Percentiles rank a stretch among this genome's conserved stretches.
phyloP scores from a whole-genome alignment of 2,797 vertebrate genomes.

The Potorous gilbertii region DNA sequence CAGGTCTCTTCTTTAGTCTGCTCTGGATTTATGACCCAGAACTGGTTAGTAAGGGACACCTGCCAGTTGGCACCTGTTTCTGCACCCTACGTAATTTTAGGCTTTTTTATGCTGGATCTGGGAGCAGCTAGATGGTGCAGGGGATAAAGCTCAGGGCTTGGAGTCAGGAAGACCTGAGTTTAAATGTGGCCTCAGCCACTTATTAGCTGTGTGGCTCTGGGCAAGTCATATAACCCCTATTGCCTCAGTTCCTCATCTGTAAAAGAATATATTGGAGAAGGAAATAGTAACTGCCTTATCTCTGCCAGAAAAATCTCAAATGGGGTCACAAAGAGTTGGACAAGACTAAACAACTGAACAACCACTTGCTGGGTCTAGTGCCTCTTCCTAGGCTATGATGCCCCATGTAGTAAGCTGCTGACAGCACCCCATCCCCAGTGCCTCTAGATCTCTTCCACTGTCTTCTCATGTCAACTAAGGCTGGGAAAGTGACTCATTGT shows the following conservation, averaged over 20 bases:
- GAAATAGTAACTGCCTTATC: background rate
- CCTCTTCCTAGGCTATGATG: background rate
- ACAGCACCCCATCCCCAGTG: background rate
- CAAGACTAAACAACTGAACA: background rate
- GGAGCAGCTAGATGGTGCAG: background rate
- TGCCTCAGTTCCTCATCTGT: background rate
- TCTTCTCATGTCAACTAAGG: background rate
- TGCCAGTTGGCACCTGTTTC: background rate
- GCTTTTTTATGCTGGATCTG: background rate
- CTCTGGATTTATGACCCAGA: background rate
- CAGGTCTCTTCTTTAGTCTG: background rate
- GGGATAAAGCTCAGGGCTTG: background rate
- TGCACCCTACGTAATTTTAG: background rate
- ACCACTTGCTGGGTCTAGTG: background rate
- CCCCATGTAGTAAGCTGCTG: background rate
- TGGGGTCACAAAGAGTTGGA: background rate
- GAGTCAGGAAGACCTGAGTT: background rate
- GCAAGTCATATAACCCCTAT: background rate
- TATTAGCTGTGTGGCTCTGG: background rate
- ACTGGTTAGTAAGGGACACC: background rate
- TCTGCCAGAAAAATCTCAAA: background rate
- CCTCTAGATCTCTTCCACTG: background rate
- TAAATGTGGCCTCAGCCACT: background rate
- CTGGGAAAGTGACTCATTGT: background rate
- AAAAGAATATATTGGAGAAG: background rate